Conservation (phyloP, 2,888 invertebrate genomes). For the Dynastes tityus region DNA sequence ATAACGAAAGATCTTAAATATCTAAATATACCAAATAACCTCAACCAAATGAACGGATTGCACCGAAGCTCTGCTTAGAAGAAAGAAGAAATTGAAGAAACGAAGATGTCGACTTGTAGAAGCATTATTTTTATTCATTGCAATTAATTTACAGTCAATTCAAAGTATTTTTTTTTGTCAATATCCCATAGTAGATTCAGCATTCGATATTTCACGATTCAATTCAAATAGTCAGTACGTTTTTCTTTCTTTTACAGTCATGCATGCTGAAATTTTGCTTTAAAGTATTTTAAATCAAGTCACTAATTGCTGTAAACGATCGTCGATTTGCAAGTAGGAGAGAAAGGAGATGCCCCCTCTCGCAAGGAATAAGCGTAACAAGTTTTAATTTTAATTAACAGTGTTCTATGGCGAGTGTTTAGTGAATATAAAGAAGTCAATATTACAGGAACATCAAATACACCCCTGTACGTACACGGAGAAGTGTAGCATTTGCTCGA, state of each 20-base stretch:
- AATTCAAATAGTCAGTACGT: neutral
- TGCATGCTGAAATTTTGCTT: slow-evolving; percentile 35
- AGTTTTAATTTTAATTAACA: neutral
- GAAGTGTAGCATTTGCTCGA: slow-evolving; percentile 53
- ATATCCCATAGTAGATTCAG: too few species aligned
- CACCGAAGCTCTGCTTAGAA: too few species aligned
- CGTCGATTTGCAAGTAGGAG: too few species aligned
- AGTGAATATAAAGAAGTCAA: slow-evolving; percentile 10
- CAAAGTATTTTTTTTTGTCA: too few species aligned
- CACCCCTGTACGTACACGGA: slow-evolving; percentile 51
- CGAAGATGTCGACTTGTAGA: neutral
- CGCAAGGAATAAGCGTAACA: neutral
- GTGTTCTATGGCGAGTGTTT: slow-evolving; percentile 5
- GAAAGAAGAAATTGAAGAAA: neutral
- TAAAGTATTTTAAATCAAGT: slow-evolving; percentile 5
- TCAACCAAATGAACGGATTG: too few species aligned
- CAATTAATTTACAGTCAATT: too few species aligned
- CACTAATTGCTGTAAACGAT: neutral
- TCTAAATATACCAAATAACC: too few species aligned
- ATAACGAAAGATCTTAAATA: too few species aligned
- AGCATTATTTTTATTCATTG: too few species aligned
- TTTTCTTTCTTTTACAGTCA: slow-evolving; percentile 30
- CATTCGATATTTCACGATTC: neutral
- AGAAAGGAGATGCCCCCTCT: neutral
- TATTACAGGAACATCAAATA: slow-evolving; percentile 57